These are phyloP conservation scores for Cathartes aura DNA, from an alignment of 2,113 vertebrate species.

Conservation along the genomic window DNA sequence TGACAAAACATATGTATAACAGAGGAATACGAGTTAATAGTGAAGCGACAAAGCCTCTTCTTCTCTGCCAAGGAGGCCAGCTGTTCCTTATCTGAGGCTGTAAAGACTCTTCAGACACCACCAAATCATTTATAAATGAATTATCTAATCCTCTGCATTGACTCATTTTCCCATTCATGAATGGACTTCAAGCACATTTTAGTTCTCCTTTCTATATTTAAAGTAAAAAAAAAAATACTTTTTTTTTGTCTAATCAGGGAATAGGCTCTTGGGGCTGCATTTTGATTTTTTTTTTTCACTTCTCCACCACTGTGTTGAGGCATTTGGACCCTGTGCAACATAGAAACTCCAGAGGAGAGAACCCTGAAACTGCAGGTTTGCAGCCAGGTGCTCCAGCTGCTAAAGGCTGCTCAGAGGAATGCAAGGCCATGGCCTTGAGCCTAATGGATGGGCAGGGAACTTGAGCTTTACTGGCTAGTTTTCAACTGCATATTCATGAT, in stretches of 20 bases:
- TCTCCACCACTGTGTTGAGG: not conserved
- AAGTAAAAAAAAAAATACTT: not conserved
- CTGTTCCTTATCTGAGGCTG: not conserved
- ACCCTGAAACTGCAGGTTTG: not conserved
- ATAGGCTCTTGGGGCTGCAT: not conserved
- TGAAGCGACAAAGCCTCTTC: not conserved
- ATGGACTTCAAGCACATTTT: not conserved
- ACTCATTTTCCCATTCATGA: not conserved
- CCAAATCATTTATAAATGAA: not conserved
- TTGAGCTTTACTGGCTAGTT: not conserved
- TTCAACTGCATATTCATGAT: not conserved
- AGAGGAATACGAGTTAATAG: not conserved
- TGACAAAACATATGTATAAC: not conserved
- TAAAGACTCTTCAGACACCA: not conserved
- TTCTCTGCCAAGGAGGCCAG: not conserved
- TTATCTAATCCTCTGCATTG: not conserved
- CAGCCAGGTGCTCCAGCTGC: not conserved
- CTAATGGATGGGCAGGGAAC: not conserved
- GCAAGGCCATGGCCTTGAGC: not conserved
- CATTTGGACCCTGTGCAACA: not conserved
- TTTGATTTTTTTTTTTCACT: not conserved
- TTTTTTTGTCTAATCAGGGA: not conserved
- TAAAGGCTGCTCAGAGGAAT: not conserved
- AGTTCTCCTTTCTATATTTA: not conserved
- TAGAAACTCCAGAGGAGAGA: not conserved